Evolutionary conservation across 2,888 invertebrate genomes (phyloP).

Genomic region (Cantharis rustica): DNA sequence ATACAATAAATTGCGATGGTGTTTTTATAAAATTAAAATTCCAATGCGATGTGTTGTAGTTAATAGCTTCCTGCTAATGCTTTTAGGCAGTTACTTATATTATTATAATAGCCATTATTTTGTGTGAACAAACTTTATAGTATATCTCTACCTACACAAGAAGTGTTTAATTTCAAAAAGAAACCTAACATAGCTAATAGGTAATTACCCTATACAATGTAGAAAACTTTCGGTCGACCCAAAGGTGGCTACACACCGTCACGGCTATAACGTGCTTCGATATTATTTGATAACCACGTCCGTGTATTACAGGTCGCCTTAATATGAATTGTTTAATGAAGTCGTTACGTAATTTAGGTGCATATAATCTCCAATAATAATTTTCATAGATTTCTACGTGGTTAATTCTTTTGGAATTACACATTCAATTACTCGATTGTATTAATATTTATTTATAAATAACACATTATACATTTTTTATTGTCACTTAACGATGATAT

Average conservation of each 20-base stretch:
- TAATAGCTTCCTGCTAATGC: slow-evolving; percentile 9
- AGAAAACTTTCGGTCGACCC: neutral
- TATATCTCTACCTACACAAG: neutral
- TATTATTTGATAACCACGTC: too few relatives aligned
- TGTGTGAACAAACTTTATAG: neutral
- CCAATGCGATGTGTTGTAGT: slow-evolving; percentile 7
- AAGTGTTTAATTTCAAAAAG: neutral
- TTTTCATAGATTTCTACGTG: neutral
- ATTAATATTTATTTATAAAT: neutral
- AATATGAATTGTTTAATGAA: neutral
- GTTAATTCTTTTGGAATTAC: neutral
- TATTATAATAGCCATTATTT: neutral
- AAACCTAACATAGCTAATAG: neutral
- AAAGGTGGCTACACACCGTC: too few relatives aligned
- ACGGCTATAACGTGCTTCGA: too few relatives aligned
- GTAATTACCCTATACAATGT: neutral
- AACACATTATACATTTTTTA: neutral
- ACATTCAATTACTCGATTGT: neutral
- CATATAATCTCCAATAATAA: neutral
- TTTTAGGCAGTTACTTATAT: neutral
- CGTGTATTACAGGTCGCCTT: too few relatives aligned
- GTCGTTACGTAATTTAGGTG: neutral
- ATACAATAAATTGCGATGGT: slow-evolving; percentile 11
- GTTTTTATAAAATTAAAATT: slow-evolving; percentile 18
- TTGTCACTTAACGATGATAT: neutral